These are phyloP conservation scores for Lathronympha strigana DNA, from an alignment of 2,888 invertebrate species.

Conservation along the genomic window DNA sequence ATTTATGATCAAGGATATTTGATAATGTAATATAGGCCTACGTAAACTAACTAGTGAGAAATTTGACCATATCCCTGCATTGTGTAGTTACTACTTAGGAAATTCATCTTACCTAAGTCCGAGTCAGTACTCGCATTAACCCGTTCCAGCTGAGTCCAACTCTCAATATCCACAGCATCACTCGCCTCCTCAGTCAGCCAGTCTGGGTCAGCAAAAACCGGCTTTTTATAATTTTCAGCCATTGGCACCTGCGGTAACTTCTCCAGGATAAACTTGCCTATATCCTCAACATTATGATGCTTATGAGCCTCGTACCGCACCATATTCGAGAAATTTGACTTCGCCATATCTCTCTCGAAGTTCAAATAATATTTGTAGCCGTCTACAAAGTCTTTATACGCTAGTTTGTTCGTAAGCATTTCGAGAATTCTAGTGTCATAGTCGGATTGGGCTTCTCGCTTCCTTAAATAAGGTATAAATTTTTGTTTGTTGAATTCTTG, in stretches of 20 bases:
- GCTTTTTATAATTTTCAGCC: background rate
- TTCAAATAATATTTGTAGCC: constrained; percentile 73
- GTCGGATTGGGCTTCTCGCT: background rate
- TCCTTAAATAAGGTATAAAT: background rate
- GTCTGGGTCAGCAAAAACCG: background rate
- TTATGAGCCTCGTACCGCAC: constrained; percentile 72
- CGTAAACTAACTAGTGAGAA: no score
- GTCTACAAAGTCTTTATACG: constrained; percentile 69
- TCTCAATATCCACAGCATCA: background rate
- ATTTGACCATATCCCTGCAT: no score
- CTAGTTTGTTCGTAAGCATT: constrained; percentile 62
- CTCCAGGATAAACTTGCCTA: constrained; percentile 72
- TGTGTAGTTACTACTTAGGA: no score
- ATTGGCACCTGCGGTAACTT: constrained; percentile 64
- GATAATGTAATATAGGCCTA: no score
- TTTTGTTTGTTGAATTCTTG: background rate
- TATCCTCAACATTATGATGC: constrained; percentile 74
- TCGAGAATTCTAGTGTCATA: constrained; percentile 54
- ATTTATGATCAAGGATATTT: no score
- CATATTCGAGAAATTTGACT: constrained; percentile 65
- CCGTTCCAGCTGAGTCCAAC: background rate
- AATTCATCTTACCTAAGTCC: background rate
- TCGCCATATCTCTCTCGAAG: constrained; percentile 62
- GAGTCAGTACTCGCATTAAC: background rate
- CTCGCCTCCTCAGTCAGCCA: no score